Percentiles rank a stretch among this genome's conserved stretches.
These are phyloP conservation scores for Jaculus jaculus DNA, from an alignment of 2,113 vertebrate genomes.

Conservation along the genomic window DNA sequence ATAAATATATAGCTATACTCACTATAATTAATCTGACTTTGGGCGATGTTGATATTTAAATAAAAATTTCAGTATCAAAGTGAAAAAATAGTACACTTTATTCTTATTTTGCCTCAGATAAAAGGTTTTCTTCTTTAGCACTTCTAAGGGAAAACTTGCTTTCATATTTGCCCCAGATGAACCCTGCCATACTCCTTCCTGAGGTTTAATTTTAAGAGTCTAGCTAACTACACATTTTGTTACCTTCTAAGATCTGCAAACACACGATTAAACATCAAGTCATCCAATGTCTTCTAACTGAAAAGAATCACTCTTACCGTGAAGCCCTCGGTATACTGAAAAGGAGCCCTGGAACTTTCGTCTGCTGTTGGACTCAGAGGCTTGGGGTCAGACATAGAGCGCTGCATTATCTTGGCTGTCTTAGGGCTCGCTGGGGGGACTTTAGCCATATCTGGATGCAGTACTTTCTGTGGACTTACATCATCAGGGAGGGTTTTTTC, in stretches of 20 bases:
- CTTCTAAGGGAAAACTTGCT: neutral
- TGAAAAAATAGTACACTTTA: conserved; percentile 34
- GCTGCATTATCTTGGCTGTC: conserved; percentile 93
- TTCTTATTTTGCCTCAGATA: neutral
- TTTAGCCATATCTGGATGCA: conserved; percentile 91
- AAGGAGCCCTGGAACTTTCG: conserved; percentile 92
- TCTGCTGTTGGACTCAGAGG: conserved; percentile 95
- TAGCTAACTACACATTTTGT: neutral
- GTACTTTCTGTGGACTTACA: conserved; percentile 92
- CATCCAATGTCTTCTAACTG: conserved; percentile 62
- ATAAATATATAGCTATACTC: neutral
- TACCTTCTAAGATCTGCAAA: conserved; percentile 44
- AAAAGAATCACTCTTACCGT: conserved; percentile 90
- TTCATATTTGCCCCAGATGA: neutral
- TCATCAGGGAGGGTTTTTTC: conserved; percentile 92
- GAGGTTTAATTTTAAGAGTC: neutral
- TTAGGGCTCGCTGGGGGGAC: conserved; percentile 93
- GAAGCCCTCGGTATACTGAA: conserved; percentile 94
- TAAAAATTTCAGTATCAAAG: neutral
- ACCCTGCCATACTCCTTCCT: neutral
- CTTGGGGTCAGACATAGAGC: conserved; percentile 97
- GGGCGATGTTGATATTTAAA: conserved; percentile 13
- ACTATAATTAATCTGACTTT: neutral
- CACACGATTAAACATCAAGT: conserved; percentile 50
- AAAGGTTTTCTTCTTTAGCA: neutral